Evolutionary conservation across 2,888 invertebrate genomes (phyloP), one percentile per base, ranked within the genome.

Genomic region (Rotaria magnacalcarata): DNA sequence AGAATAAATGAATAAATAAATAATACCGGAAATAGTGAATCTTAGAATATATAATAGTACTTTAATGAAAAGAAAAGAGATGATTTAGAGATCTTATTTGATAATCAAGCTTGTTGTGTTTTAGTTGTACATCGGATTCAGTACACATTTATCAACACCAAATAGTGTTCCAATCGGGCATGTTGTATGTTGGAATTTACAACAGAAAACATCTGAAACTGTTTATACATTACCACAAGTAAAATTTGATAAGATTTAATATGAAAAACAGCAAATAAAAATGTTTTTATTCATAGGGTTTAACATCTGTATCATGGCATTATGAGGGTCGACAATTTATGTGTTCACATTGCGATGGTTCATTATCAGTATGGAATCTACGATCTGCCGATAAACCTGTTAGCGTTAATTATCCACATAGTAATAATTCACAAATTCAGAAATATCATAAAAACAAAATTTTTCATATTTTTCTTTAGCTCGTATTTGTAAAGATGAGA

Each of bases 271-370:
- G 58, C 0, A 43, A 84, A 50, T 8, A 24, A 52, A 84, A 24
- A 95, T 94, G 87, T 84, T 87, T 85, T 86, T 87, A 87, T 85
- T 87, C 88, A 41, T 86, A 91, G 91, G 89, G 90, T 58, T 92
- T 97, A 89, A 94, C 94, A 90, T 96, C 96, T 86, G 94, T 96
- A 89, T 94, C 95, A 88, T 99, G 99, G 99, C 96, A 97, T 91
- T 94, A 95, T 92, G 98, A 99, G 92, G 99, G 97, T 88, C 96
- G 96, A 92, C 95, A 96, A 92, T 95, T 99, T 91, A 95, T 99
- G 94, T 95, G 96, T 87, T 92, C 92, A 89, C 98, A 99, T 92
- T 94, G 94, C 75, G 97, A 99, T 92, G 99, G 99, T 88, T 96
- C 96, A 87, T 93, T 99, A 87, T 95, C 95, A 89, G 96, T 96